Base-by-base conservation (phyloP, 2,797 vertebrate species). In the Coregonus suidteri region DNA sequence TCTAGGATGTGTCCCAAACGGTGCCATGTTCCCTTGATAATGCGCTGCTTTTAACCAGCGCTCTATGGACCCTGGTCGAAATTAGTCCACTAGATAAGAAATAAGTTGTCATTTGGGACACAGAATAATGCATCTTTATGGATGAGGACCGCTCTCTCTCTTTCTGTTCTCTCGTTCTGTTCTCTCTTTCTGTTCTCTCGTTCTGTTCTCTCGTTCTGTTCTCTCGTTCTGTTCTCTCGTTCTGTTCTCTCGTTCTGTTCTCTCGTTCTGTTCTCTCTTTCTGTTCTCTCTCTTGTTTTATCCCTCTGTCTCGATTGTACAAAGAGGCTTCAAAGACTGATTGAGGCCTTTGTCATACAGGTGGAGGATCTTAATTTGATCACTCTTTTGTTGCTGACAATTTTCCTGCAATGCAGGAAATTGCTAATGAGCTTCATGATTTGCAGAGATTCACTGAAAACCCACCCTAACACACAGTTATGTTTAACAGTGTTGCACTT, bases 251-350 rank as follows among this genome's bases (percentile, higher is more conserved):
- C 0, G 7, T 6, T 9, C 5, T 11, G n/a, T 20, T 62, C 56
- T 62, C 20, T 20, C 18, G 20, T 20, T 56, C 18, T 56, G 56
- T 62, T 62, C n/a, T 20, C 56, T 41, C 41, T 9, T 7, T 59
- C 18, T 59, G 56, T 59, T 59, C n/a, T 59, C n/a, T 56, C 56
- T 20, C 56, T n/a, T 62, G 54, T 62, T 62, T 62, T 20, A 9
- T 62, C 56, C 6, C 7, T 9, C n/a, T 62, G n/a, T 59, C 6
- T 59, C 18, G 6, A n/a, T 88, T n/a, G 54, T 5, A 59, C 54
- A 59, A 59, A 5, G 13, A 59, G 4, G 13, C 54, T 59, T 59
- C 54, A 59, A 59, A n/a, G 54, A n/a, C 14, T 18, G 16, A 59
- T 6, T 59, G 54, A 59, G 54, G 54, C 20, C 54, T 59, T 59